Evolutionary conservation across 92 coral and sea anemone species (phyloP).

Genomic region (Phenganax subtilis): DNA sequence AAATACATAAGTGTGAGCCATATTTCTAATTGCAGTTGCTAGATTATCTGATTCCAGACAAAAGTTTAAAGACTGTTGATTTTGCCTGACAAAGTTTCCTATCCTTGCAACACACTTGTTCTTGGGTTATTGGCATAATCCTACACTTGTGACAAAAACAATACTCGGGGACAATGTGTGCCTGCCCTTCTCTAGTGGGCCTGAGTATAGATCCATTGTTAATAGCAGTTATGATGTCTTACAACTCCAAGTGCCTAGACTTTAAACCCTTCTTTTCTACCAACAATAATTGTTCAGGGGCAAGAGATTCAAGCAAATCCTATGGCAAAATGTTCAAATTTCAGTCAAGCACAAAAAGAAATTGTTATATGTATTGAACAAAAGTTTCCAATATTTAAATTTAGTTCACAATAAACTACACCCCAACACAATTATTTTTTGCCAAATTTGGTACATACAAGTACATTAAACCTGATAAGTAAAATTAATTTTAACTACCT

Average conservation of each 20-base stretch:
- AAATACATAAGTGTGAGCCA: constrained; percentile 40
- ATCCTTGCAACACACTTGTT: constrained; percentile 33
- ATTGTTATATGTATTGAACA: neutral
- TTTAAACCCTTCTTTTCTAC: constrained; percentile 27
- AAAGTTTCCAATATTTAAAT: too few species aligned
- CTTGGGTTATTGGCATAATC: constrained; percentile 24
- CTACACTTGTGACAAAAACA: constrained; percentile 24
- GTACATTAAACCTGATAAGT: too few species aligned
- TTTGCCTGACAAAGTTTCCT: constrained; percentile 3
- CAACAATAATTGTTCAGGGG: constrained; percentile 1
- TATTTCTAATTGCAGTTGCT: constrained; percentile 35
- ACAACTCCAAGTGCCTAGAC: constrained; percentile 21
- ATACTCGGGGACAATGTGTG: neutral
- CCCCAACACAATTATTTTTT: too few species aligned
- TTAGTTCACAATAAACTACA: too few species aligned
- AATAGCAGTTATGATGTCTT: constrained; percentile 20
- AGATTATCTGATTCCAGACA: constrained; percentile 42
- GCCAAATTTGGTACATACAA: too few species aligned
- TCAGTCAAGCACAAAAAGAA: neutral
- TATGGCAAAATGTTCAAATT: neutral
- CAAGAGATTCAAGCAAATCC: constrained; percentile 10
- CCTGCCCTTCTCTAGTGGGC: neutral
- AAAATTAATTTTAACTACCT: too few species aligned
- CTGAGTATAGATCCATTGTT: neutral
- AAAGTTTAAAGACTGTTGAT: constrained; percentile 9